Percentiles rank a stretch among this genome's conserved stretches.
phyloP scores from a whole-genome alignment of 2,113 vertebrate species.

The Poecilia latipinna region DNA sequence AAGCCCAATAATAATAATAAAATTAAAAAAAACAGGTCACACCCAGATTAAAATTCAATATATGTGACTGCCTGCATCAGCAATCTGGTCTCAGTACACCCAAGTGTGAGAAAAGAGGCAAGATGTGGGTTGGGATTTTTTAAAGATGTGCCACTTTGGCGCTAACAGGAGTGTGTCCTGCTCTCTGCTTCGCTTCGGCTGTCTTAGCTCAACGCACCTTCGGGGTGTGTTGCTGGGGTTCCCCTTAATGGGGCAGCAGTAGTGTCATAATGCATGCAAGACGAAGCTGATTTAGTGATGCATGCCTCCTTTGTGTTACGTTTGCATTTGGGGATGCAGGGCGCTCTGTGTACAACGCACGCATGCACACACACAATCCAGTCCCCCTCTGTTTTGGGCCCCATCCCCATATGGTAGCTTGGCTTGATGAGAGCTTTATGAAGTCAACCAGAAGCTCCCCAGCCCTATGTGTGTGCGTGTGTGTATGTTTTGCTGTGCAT shows the following conservation, averaged over 20 bases:
- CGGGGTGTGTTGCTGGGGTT: constrained; percentile 46
- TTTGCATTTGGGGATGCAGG: constrained; percentile 50
- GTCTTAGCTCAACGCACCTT: constrained; percentile 67
- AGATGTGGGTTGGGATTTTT: constrained; percentile 5
- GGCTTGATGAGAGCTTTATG: constrained; percentile 80
- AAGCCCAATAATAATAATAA: constrained; percentile 40
- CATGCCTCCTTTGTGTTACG: constrained; percentile 76
- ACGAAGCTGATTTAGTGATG: constrained; percentile 76
- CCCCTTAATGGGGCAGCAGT: constrained; percentile 64
- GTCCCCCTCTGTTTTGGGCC: constrained; percentile 70
- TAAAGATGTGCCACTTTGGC: constrained; percentile 20
- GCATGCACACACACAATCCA: constrained; percentile 46
- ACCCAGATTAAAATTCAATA: constrained; percentile 78
- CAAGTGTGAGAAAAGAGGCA: not conserved
- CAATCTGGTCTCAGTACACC: constrained; percentile 29
- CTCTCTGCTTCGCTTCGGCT: constrained; percentile 63
- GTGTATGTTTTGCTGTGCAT: no score
- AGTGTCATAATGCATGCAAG: constrained; percentile 75
- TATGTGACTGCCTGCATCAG: constrained; percentile 63
- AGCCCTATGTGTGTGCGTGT: constrained; percentile 16
- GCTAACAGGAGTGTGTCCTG: constrained; percentile 22
- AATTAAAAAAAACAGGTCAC: constrained; percentile 83
- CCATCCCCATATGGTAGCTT: constrained; percentile 80
- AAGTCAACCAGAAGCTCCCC: constrained; percentile 71
- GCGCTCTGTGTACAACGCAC: constrained; percentile 29